These are phyloP conservation scores for Pelecanoides urinatrix DNA, from an alignment of 2,113 vertebrate species.

Conservation along the genomic window DNA sequence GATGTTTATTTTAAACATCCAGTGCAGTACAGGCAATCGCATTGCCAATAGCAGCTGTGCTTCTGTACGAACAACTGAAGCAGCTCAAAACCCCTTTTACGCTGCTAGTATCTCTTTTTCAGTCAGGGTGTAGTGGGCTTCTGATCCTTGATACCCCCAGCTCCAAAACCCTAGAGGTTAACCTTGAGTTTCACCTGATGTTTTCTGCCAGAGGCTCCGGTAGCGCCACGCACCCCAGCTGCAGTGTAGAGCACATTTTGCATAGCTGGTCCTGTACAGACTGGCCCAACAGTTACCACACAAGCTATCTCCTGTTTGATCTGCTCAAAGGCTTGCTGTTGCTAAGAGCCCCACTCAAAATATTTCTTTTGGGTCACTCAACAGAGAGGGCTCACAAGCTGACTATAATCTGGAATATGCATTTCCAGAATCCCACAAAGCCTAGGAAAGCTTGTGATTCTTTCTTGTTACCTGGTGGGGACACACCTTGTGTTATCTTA, in stretches of 20 bases:
- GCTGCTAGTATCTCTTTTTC: not conserved
- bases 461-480: not conserved
- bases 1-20: too few relatives aligned
- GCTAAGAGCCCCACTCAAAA: not conserved
- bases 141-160: not conserved
- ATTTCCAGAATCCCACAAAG: not conserved
- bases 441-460: not conserved
- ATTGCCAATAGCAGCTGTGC: too few relatives aligned
- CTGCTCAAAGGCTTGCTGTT: not conserved
- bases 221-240: too few relatives aligned
- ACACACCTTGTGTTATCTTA: not conserved
- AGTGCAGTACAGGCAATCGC: too few relatives aligned
- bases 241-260: not conserved
- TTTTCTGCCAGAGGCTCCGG: not conserved
- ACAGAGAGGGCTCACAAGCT: not conserved
- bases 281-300: not conserved
- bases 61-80: not conserved
- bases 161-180: not conserved
- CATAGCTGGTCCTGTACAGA: not conserved
- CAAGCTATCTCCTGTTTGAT: not conserved
- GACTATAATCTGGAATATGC: not conserved
- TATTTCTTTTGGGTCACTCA: not conserved
- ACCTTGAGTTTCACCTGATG: not conserved
- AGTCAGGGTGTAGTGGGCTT: not conserved
- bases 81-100: too few relatives aligned